Evolutionary conservation across 2,888 invertebrate genomes (phyloP).

Genomic region (Drosophila rubida): DNA sequence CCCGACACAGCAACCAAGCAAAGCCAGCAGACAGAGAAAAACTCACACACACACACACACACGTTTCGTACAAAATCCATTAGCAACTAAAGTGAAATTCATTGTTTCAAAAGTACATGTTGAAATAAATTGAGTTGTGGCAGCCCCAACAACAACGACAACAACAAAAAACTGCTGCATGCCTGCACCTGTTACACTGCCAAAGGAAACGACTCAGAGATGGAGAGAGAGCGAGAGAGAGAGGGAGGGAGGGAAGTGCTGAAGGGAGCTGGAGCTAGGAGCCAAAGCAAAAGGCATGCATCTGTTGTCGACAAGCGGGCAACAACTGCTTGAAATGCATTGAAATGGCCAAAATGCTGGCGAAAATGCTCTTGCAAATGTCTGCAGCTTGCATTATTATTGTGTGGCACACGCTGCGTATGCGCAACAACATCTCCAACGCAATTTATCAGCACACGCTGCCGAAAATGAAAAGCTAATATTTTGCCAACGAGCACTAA

Average conservation of each 20-base stretch:
- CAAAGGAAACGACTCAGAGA: constrained; percentile 37
- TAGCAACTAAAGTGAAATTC: constrained; percentile 82
- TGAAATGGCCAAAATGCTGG: constrained; percentile 64
- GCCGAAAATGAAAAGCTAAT: constrained; percentile 10
- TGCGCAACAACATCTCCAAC: constrained; percentile 63
- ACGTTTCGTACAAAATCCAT: constrained; percentile 72
- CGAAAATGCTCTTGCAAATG: constrained; percentile 40
- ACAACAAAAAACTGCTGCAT: constrained; percentile 37
- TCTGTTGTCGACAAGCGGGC: constrained; percentile 58
- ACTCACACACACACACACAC: constrained; percentile 12
- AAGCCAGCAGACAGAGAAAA: constrained; percentile 14
- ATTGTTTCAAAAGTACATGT: constrained; percentile 81
- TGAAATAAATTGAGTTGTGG: constrained; percentile 82
- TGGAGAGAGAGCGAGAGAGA: constrained; percentile 7
- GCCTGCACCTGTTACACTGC: constrained; percentile 74
- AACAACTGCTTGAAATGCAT: constrained; percentile 65
- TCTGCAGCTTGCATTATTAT: constrained; percentile 22
- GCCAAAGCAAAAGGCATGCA: constrained; percentile 35
- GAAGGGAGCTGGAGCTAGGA: not conserved
- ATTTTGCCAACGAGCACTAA: constrained; percentile 7
- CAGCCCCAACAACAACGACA: constrained; percentile 54
- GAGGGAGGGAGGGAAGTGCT: not conserved
- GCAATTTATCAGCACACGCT: constrained; percentile 57
- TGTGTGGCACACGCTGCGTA: constrained; percentile 56
- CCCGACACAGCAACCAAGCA: constrained; percentile 42